These are phyloP conservation scores for Pipa parva DNA, from an alignment of 2,113 vertebrate species.

Conservation along the genomic window DNA sequence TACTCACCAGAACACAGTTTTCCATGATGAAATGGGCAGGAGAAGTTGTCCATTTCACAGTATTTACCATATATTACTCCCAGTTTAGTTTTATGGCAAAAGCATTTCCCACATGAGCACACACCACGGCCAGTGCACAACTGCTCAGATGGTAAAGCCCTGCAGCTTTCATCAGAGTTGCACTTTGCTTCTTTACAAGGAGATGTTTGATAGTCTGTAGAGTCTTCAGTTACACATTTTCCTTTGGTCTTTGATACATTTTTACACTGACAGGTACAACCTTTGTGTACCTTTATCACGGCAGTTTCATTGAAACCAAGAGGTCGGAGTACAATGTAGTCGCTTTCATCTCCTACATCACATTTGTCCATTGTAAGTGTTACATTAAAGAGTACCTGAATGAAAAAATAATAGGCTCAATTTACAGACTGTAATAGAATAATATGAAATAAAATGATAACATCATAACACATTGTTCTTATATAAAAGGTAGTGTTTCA, in stretches of 20 bases:
- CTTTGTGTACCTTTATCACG: slow-evolving; percentile 66
- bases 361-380: slow-evolving; percentile 78
- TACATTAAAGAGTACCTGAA: slow-evolving; percentile 85
- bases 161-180: slow-evolving; percentile 53
- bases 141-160: slow-evolving; percentile 58
- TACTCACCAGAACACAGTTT: slow-evolving; percentile 82
- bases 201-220: slow-evolving; percentile 50
- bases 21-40: slow-evolving; percentile 80
- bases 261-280: slow-evolving; percentile 73
- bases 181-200: slow-evolving; percentile 52
- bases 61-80: slow-evolving; percentile 83
- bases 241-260: slow-evolving; percentile 48
- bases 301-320: slow-evolving; percentile 94
- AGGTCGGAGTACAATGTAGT: slow-evolving; percentile 69
- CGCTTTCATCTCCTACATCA: slow-evolving; percentile 62
- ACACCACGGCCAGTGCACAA: slow-evolving; percentile 80
- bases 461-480: neutral
- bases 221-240: slow-evolving; percentile 64
- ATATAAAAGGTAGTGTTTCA: neutral
- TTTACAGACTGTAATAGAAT: no score
- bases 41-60: slow-evolving; percentile 92
- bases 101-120: slow-evolving; percentile 82
- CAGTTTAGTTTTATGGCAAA: slow-evolving; percentile 78
- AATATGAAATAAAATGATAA: no score
- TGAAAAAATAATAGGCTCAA: slow-evolving; percentile 34